These are phyloP conservation scores for Lepus americanus DNA, from an alignment of 2,113 vertebrate genomes.

Conservation along the genomic window DNA sequence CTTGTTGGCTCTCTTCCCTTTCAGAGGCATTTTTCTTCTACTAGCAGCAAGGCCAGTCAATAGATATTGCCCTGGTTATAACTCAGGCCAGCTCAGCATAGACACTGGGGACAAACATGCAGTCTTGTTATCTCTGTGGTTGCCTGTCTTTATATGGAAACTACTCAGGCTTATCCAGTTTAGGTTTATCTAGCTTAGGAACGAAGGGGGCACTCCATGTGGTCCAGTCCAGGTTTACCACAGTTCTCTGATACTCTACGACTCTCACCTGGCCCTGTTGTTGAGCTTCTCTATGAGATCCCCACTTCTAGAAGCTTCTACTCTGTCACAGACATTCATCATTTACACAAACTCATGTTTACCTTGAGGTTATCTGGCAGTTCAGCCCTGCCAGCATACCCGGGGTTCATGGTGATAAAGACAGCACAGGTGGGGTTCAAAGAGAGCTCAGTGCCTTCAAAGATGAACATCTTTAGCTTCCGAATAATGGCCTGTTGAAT, in stretches of 20 bases:
- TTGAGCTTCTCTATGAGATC: not conserved
- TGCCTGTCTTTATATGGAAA: not conserved
- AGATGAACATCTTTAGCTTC: conserved; percentile 92
- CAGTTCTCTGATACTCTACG: not conserved
- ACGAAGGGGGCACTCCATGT: not conserved
- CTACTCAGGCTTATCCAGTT: not conserved
- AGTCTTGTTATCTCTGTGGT: not conserved
- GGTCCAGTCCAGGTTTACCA: not conserved
- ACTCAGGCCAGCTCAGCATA: not conserved
- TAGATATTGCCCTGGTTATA: not conserved
- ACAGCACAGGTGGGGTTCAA: conserved; percentile 95
- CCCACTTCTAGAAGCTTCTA: not conserved
- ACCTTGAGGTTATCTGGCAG: conserved; percentile 97
- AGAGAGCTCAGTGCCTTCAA: conserved; percentile 95
- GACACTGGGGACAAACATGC: not conserved
- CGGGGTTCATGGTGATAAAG: conserved; percentile 98
- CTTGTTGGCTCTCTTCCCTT: not conserved
- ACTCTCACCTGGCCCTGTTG: not conserved
- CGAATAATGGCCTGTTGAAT: conserved; percentile 95
- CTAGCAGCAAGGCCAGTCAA: not conserved
- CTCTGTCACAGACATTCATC: not conserved
- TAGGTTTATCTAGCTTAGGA: not conserved
- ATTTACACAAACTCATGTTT: conserved; percentile 31
- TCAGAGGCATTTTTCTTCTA: not conserved
- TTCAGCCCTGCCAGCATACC: conserved; percentile 95